A percentile compares a stretch with the other conserved stretches of the same genome.
Evolutionary conservation across 2,797 vertebrate species (phyloP).

Genomic region (Thaleichthys pacificus): DNA sequence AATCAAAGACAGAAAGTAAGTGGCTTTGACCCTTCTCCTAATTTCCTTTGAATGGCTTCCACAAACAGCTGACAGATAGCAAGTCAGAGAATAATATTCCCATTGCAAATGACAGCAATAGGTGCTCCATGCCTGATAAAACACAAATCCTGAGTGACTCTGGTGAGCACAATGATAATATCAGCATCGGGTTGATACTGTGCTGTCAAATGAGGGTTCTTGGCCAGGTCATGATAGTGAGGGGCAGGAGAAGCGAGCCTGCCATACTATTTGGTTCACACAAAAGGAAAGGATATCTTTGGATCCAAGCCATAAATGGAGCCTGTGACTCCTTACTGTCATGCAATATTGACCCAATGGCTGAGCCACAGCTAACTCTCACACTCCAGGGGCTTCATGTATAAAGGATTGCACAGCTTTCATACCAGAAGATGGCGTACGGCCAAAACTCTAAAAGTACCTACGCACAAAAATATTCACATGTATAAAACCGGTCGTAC

Average conservation of each 20-base stretch:
- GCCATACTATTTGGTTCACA: not conserved
- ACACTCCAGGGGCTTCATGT: not conserved
- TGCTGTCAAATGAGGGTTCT: conserved; percentile 6
- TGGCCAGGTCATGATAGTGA: conserved; percentile 20
- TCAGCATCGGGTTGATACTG: not conserved
- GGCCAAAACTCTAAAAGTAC: too few species aligned
- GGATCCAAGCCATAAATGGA: not conserved
- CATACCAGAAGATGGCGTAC: too few species aligned
- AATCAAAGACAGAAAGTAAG: conserved; percentile 7
- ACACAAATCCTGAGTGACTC: not conserved
- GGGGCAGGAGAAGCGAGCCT: not conserved
- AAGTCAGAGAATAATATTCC: conserved; percentile 11
- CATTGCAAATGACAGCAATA: not conserved
- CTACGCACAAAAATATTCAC: too few species aligned
- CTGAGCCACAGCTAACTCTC: not conserved
- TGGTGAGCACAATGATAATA: conserved; percentile 7
- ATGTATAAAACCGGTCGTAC: too few species aligned
- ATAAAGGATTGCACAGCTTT: too few species aligned
- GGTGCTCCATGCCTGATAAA: not conserved
- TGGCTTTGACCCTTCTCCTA: conserved; percentile 13
- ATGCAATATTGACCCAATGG: not conserved
- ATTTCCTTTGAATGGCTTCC: not conserved
- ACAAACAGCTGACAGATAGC: not conserved
- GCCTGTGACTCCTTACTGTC: conserved; percentile 8
- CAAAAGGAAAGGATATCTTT: conserved; percentile 10